These are phyloP conservation scores for Rhizoglyphus robini DNA, from an alignment of 1,140 invertebrate genomes.

Conservation along the genomic window DNA sequence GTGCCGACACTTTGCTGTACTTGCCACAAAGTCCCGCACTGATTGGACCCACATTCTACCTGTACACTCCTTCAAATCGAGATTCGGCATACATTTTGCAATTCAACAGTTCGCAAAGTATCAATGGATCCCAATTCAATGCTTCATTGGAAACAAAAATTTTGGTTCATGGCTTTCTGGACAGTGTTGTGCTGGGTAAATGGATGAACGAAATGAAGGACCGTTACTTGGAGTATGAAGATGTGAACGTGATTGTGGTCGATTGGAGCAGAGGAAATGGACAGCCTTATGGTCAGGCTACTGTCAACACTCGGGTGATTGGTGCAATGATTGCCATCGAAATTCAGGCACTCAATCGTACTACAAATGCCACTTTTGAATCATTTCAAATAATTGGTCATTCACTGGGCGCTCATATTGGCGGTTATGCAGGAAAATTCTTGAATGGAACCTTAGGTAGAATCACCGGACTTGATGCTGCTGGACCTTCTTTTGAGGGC, in stretches of 20 bases:
- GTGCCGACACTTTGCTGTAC: constrained; percentile 57
- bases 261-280: not conserved
- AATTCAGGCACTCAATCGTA: constrained; percentile 34
- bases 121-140: not conserved
- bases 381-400: constrained; percentile 17
- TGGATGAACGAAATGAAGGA: no score
- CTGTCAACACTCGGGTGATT: constrained; percentile 69
- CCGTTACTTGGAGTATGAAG: not conserved
- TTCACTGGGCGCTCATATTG: constrained; percentile 5
- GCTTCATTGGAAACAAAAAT: not conserved
- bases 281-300: constrained; percentile 49
- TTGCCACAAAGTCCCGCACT: constrained; percentile 55
- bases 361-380: not conserved
- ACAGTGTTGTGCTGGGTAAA: no score
- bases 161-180: constrained; percentile 48
- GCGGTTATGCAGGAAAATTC: constrained; percentile 10
- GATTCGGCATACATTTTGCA: constrained; percentile 26
- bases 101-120: not conserved
- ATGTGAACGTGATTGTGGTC: not conserved
- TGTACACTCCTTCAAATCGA: constrained; percentile 60
- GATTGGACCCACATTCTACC: constrained; percentile 61
- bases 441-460: constrained; percentile 31
- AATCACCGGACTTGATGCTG: constrained; percentile 61
- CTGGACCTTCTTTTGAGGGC: constrained; percentile 50
- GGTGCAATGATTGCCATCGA: constrained; percentile 64